Conservation (phyloP, 2,113 vertebrate genomes). For the Ceyx margarethae region DNA sequence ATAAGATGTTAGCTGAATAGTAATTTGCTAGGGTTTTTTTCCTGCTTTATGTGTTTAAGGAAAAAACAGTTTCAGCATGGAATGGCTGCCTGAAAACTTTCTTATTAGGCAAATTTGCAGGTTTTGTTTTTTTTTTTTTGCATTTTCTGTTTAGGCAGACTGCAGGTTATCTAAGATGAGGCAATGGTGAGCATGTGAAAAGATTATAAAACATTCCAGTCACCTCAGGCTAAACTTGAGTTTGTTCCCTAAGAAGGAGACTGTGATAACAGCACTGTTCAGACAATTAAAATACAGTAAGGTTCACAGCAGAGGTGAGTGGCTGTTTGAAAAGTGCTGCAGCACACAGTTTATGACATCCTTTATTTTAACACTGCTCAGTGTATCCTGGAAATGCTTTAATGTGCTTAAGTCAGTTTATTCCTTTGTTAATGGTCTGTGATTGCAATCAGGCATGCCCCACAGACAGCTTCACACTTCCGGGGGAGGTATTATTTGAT, state of each 20-base stretch:
- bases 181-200: slow-evolving; percentile 3
- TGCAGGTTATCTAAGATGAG: slow-evolving; percentile 28
- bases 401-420: slow-evolving; percentile 44
- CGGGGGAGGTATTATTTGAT: slow-evolving; percentile 37
- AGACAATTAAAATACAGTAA: slow-evolving; percentile 19
- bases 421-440: slow-evolving; percentile 3
- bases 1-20: background rate
- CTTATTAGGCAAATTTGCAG: background rate
- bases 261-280: background rate
- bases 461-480: slow-evolving; percentile 24
- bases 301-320: background rate
- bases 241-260: background rate
- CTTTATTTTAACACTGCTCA: slow-evolving; percentile 44
- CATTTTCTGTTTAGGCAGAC: background rate
- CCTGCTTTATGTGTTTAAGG: background rate
- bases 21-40: background rate
- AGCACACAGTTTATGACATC: slow-evolving; percentile 41
- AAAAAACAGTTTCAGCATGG: background rate
- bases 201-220: slow-evolving; percentile 23
- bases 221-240: slow-evolving; percentile 8
- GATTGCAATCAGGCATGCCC: slow-evolving; percentile 25
- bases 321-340: slow-evolving; percentile 38
- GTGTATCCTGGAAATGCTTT: slow-evolving; percentile 52
- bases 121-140: background rate
- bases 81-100: slow-evolving; percentile 29